Evolutionary conservation across 35 echinoderm and acorn worm genomes (phyloP), one percentile per base, ranked within the genome.

Genomic region (Ophiothrix spiculata): DNA sequence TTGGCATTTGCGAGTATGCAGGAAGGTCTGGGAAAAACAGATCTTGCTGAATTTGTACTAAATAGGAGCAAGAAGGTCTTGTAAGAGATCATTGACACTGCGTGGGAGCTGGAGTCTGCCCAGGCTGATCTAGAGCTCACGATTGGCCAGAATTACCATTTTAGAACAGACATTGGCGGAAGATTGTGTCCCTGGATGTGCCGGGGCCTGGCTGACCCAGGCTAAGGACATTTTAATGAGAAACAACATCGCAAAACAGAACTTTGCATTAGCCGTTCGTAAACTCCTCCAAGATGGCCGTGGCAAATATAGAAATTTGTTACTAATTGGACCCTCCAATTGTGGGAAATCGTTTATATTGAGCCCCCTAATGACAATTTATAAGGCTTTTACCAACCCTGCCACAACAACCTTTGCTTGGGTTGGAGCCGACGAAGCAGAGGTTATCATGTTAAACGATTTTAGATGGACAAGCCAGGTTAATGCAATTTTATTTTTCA

Each of bases 271-370:
- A 19, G 79, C 79, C 15, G 79, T 81, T 14, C 25, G 10, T n/a
- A 39, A 33, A 19, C 39, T 2, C 21, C 82, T 84, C 15, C 39
- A 84, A 12, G 31, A 84, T 45, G 82, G 38, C 29, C 13, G 37
- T 37, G 64, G 74, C n/a, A 77, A 77, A 77, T 39, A 86, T 77
- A 15, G 84, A 13, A 86, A 78, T 41, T 37, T 38, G 11, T 77
- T 86, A 74, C 76, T 86, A 16, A 86, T 23, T 74, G 84, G 84
- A 6, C 69, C 84, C 39, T 64, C 73, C 25, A 78, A 86, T 77
- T 86, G 64, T 78, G 69, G 73, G 73, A 86, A 86, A 86, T 77
- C 84, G 11, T 86, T 86, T 45, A 39, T 86, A n/a, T 32, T 86
- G 15, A 36, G 31, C 32, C 64, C 84, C 19, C 37, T 38, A 37